Conservation (phyloP, 2,888 invertebrate genomes). For the Deladenus siricidicola region DNA sequence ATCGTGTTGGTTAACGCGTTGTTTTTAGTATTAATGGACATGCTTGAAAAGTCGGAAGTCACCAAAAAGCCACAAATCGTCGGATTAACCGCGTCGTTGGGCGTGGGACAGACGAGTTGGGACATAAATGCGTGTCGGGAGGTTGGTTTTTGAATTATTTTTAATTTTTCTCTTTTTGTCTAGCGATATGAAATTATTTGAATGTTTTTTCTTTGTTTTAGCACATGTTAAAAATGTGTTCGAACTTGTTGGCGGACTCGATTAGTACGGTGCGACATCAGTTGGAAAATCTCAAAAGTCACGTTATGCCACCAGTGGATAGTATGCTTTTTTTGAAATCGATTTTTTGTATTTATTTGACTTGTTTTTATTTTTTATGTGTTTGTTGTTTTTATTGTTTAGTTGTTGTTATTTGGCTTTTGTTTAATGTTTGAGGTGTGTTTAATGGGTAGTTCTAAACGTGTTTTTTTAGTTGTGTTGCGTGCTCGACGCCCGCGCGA, state of each 20-base stretch:
- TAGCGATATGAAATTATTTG: no score
- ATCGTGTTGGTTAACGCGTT: no score
- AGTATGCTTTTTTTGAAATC: constrained; percentile 8
- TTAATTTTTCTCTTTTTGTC: not conserved
- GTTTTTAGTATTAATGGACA: constrained; percentile 28
- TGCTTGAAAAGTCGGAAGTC: constrained; percentile 11
- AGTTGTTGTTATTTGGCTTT: no score
- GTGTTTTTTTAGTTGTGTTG: constrained; percentile 9
- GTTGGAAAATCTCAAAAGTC: constrained; percentile 11
- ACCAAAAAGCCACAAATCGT: constrained; percentile 30
- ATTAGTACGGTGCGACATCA: constrained; percentile 23
- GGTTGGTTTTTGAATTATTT: not conserved
- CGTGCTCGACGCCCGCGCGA: constrained; percentile 13
- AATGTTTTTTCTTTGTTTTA: no score
- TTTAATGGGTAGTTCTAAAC: not conserved
- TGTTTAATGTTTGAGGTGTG: no score
- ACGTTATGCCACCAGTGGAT: constrained; percentile 27
- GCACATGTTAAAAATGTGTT: constrained; percentile 28
- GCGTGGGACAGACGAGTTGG: constrained; percentile 26
- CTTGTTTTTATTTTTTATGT: no score
- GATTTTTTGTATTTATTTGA: not conserved
- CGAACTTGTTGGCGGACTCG: constrained; percentile 17
- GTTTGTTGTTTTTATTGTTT: no score
- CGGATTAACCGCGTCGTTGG: constrained; percentile 39
- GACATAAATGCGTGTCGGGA: constrained; percentile 9